These are phyloP conservation scores for Callipepla squamata DNA, from an alignment of 2,113 vertebrate species.

Conservation along the genomic window DNA sequence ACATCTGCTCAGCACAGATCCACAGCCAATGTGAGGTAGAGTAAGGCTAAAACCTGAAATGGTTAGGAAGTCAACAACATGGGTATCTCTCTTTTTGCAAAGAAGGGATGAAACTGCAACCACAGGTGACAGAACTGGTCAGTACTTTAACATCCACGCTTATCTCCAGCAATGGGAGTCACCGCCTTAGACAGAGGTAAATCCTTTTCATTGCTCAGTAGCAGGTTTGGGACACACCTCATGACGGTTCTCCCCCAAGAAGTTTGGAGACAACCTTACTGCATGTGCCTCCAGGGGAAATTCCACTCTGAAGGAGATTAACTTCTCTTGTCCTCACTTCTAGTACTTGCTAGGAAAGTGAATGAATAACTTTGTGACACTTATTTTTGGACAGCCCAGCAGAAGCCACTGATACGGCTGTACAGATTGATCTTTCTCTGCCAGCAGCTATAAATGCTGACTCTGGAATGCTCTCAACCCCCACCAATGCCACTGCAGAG, in stretches of 20 bases:
- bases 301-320: neutral
- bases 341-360: fast-evolving
- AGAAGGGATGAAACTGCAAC: neutral
- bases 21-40: neutral
- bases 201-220: neutral
- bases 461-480: neutral
- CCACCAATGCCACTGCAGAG: fast-evolving
- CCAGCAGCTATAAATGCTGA: slow-evolving; percentile 5
- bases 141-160: neutral
- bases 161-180: neutral
- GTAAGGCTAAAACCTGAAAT: neutral
- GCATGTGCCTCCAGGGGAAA: neutral
- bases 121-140: neutral
- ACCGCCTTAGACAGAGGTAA: neutral
- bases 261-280: neutral
- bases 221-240: neutral
- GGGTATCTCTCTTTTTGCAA: neutral
- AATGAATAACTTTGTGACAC: neutral
- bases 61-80: neutral
- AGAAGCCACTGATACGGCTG: neutral
- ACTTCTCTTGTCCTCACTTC: neutral
- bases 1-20: neutral
- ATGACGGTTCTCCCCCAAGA: neutral
- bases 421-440: neutral
- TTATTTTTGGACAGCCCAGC: slow-evolving; percentile 8